phyloP scores from a whole-genome alignment of 2,888 invertebrate species.

The Psococerastis gibbosa region DNA sequence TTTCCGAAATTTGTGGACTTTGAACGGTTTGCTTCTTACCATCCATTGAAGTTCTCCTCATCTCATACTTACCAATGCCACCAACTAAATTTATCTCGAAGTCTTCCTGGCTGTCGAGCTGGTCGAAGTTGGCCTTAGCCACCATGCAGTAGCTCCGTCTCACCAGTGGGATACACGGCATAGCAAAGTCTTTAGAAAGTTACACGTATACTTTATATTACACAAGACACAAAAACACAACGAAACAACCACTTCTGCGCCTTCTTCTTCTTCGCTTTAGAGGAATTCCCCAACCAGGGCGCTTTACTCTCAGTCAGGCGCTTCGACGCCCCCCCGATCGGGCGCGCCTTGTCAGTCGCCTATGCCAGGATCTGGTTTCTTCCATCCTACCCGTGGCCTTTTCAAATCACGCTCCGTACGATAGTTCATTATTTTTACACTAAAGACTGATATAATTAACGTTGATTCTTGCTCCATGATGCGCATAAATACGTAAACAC shows the following conservation, averaged over 20 bases:
- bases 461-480: not conserved
- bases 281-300: no score
- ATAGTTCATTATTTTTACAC: not conserved
- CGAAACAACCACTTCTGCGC: no score
- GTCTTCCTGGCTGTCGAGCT: not conserved
- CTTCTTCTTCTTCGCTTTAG: no score
- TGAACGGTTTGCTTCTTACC: no score
- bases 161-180: not conserved
- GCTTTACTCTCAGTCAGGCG: no score
- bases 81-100: not conserved
- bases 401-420: slow-evolving; percentile 18
- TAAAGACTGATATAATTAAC: not conserved
- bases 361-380: slow-evolving; percentile 19
- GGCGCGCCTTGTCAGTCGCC: slow-evolving; percentile 20
- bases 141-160: not conserved
- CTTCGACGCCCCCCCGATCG: slow-evolving; percentile 15
- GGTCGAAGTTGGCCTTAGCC: not conserved
- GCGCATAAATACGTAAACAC: no score
- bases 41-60: no score
- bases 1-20: no score
- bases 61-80: no score
- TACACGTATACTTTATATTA: no score
- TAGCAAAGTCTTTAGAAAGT: no score
- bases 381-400: slow-evolving; percentile 20
- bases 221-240: no score